Evolutionary conservation across 2,888 invertebrate genomes (phyloP), one percentile per base, ranked within the genome.

Genomic region (Monochamus alternatus): DNA sequence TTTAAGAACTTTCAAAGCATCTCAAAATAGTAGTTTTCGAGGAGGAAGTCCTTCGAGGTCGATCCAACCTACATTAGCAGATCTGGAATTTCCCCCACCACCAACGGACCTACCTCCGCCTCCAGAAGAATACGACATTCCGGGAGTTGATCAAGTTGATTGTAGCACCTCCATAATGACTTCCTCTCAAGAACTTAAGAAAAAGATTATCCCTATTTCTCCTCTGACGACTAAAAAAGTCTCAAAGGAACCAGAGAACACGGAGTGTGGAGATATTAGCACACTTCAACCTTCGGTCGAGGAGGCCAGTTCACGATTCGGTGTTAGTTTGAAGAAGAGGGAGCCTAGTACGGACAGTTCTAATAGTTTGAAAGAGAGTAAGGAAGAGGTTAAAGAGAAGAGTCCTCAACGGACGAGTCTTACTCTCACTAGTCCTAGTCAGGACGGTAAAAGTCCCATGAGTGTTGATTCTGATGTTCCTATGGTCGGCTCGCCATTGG

Each of bases 1-100:
- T 79, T 75, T 87, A 59, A 86, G 90, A 77, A 91, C 91, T 10
- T 91, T 89, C 76, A 87, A 88, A 76, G 85, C 85, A 3, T 79
- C 85, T n/a, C 87, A 86, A 72, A 84, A 80, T 69, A 82, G 77
- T 59, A 77, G 78, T 65, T 86, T 90, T 77, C 87, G 90, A 65
- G 88, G 87, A 30, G 92, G 92, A 74, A 94, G 94, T 86, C 95
- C 95, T 5, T 94, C 94, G 74, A 72, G 89, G 52, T 92, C 93
- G 62, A 91, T 93, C 1, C 93, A 95, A 77, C 95, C 95, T 0
- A 92, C 93, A 0, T 89, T 95, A 76, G 95, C 95, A 3, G 96
- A 96, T 86, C 90, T 97, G 44, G 96, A 97, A 87, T 96, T 96
- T 89, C 96, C 96, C 0, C 96, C 96, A 22, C 96, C 96, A 0